Conservation (phyloP, 1,140 invertebrate species). For the Aphelinus atriplicis region DNA sequence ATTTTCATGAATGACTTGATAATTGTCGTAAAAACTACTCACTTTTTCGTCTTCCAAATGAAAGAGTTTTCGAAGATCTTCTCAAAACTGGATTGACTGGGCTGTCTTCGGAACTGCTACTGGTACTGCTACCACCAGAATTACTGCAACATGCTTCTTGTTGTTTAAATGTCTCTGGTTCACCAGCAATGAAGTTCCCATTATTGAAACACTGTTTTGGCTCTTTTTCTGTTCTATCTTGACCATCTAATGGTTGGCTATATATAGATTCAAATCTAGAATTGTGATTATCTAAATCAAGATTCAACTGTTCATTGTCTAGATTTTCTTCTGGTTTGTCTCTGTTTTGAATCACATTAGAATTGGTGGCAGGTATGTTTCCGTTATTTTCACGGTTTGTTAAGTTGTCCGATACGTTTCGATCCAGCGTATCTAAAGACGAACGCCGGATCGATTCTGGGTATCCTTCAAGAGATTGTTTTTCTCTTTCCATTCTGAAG, state of each 20-base stretch:
- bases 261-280: constrained; percentile 64
- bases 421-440: constrained; percentile 50
- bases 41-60: constrained; percentile 63
- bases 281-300: constrained; percentile 63
- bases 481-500: constrained; percentile 62
- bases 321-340: constrained; percentile 56
- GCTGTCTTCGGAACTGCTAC: constrained; percentile 62
- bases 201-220: constrained; percentile 56
- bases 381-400: constrained; percentile 57
- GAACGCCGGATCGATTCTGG: constrained; percentile 45
- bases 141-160: constrained; percentile 54
- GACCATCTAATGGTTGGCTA: constrained; percentile 59
- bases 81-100: constrained; percentile 58
- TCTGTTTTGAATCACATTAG: constrained; percentile 49
- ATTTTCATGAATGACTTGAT: background rate
- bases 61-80: constrained; percentile 63
- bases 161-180: constrained; percentile 46
- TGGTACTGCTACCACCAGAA: constrained; percentile 60
- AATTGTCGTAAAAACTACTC: constrained; percentile 5
- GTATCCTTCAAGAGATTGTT: constrained; percentile 50
- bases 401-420: constrained; percentile 47
- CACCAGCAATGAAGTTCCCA: constrained; percentile 54
- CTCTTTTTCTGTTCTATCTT: constrained; percentile 42
- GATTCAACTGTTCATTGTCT: constrained; percentile 56
- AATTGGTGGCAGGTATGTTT: constrained; percentile 53